phyloP scores from a whole-genome alignment of 2,888 invertebrate genomes.

The Theodoxus fluviatilis region DNA sequence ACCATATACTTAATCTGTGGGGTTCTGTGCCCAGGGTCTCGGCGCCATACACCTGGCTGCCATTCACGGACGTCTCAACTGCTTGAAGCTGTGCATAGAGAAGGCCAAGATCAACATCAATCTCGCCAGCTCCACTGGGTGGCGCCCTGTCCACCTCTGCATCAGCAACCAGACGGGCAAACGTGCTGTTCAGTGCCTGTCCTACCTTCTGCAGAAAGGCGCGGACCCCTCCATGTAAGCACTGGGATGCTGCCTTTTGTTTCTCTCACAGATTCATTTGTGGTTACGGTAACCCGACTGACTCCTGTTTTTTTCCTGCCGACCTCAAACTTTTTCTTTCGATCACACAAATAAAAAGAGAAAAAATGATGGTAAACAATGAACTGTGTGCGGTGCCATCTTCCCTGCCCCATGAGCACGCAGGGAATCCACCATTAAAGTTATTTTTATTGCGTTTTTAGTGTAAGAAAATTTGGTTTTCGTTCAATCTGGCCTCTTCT shows the following conservation, averaged over 20 bases:
- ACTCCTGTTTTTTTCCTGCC: not conserved
- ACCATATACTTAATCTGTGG: no score
- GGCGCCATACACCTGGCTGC: constrained; percentile 63
- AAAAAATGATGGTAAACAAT: no score
- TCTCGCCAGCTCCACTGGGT: constrained; percentile 60
- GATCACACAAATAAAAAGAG: no score
- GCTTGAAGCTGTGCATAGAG: constrained; percentile 60
- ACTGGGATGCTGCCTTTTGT: not conserved
- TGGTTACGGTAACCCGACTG: not conserved
- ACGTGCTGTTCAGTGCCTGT: constrained; percentile 56
- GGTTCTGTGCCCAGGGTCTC: constrained; percentile 51
- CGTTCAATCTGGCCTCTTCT: no score
- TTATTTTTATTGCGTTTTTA: no score
- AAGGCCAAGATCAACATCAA: constrained; percentile 62
- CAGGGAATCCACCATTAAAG: no score
- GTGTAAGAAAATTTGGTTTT: no score
- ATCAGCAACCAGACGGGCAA: constrained; percentile 64
- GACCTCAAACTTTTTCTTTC: not conserved
- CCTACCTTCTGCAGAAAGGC: constrained; percentile 58
- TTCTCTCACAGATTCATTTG: not conserved
- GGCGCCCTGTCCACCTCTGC: constrained; percentile 63
- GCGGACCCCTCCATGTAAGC: constrained; percentile 62
- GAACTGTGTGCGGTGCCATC: no score
- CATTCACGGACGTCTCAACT: constrained; percentile 63
- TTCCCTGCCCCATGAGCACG: no score